A percentile compares a stretch with the other conserved stretches of the same genome.
Evolutionary conservation across 1,140 invertebrate species (phyloP).

Genomic region (Meloidogyne floridensis): DNA sequence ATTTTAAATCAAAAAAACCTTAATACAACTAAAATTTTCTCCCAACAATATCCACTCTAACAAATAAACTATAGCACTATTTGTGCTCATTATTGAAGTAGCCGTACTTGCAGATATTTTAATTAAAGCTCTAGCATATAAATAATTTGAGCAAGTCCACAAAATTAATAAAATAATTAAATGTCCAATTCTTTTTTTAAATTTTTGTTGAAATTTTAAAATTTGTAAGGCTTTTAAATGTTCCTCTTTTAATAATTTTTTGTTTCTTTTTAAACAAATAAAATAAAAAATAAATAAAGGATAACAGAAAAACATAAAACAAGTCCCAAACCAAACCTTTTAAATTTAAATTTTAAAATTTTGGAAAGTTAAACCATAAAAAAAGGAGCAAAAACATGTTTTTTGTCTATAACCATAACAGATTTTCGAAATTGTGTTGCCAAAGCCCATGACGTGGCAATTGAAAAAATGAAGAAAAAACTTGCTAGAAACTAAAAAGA

Average conservation of each 20-base stretch:
- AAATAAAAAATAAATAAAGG: slow-evolving; percentile 60
- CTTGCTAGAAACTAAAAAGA: slow-evolving; percentile 15
- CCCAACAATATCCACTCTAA: slow-evolving; percentile 45
- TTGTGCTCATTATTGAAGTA: slow-evolving; percentile 53
- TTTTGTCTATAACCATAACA: slow-evolving; percentile 49
- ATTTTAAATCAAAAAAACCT: slow-evolving; percentile 24
- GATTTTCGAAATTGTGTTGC: slow-evolving; percentile 61
- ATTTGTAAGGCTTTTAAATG: slow-evolving; percentile 40
- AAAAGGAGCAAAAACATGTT: slow-evolving; percentile 61
- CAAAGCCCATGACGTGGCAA: slow-evolving; percentile 58
- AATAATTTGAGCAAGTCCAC: slow-evolving; percentile 61
- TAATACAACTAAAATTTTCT: slow-evolving; percentile 33
- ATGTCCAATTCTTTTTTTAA: slow-evolving; percentile 22
- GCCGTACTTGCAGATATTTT: slow-evolving; percentile 56
- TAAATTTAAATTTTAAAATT: neutral
- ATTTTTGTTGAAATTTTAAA: slow-evolving; percentile 32
- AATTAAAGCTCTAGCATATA: slow-evolving; percentile 52
- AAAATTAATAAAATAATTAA: slow-evolving; percentile 48
- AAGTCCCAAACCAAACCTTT: slow-evolving; percentile 63
- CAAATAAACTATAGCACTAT: slow-evolving; percentile 62
- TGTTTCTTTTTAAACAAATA: slow-evolving; percentile 29
- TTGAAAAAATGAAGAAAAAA: slow-evolving; percentile 32
- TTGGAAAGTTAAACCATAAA: slow-evolving; percentile 33
- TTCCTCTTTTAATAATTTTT: slow-evolving; percentile 4
- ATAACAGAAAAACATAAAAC: slow-evolving; percentile 60